Base-by-base conservation (phyloP, 2,113 vertebrate species). In the Chloropsis hardwickii region DNA sequence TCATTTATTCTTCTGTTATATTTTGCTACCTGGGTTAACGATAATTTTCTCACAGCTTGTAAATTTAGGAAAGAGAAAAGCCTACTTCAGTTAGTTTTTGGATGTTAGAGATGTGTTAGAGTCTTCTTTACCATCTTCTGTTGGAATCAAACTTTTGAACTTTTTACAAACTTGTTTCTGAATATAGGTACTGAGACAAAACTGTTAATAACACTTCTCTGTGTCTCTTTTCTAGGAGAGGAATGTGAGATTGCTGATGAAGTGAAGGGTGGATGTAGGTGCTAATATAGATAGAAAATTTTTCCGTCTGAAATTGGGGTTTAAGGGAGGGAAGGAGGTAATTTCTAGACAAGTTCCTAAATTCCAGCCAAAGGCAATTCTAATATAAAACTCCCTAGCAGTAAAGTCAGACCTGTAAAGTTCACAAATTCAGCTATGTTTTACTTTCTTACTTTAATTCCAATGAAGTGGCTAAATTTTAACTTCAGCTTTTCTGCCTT, bases 1-100 rank as follows among this genome's bases (percentile, higher is more conserved):
- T 93, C 66, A 92, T 96, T 97, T 96, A 90, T 90, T 96, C 37
- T 71, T 81, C 69, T 72, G 76, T 90, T 96, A 61, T 88, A 89
- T 54, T 96, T 96, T 95, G 53, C 85, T 96, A 61, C 58, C 35
- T 39, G 16, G 35, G 17, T 27, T 60, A 45, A 66, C 73, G 73
- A 45, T 66, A 22, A n/a, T 91, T 96, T 86, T 78, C n/a, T 91
- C 51, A 51, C 21, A 92, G 33, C 29, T n/a, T 77, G 9, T 77
- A 13, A 50, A 73, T 65, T 94, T 73, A 84, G n/a, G 44, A 73
- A 81, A 57, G 31, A 82, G 35, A 65, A 84, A 89, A 91, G 12
- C 12, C 14, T 54, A 24, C 35, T 80, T 78, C 60, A 71, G 18
- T 84, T 37, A 66, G 9, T 60, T 81, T 81, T 88, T 67, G 35